Conservation (phyloP, 2,888 invertebrate species). For the Standfussiana lucernea region DNA sequence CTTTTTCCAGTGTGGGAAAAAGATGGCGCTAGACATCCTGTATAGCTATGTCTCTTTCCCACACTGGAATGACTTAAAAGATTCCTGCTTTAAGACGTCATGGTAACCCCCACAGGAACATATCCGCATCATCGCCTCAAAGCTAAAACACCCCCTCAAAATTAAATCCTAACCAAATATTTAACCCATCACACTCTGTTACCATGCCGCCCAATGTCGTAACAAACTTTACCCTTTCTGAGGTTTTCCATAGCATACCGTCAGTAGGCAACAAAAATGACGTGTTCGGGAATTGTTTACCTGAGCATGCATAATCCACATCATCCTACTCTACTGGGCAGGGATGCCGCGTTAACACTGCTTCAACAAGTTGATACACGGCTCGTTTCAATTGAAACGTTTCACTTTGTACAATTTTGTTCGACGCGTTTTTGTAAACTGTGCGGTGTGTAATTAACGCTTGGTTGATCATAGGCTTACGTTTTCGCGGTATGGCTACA, state of each 20-base stretch:
- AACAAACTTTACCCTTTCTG: conserved; percentile 25
- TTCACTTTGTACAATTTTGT: conserved; percentile 38
- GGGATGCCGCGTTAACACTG: conserved; percentile 26
- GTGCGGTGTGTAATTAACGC: conserved; percentile 10
- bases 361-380: conserved; percentile 39
- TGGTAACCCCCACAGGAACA: no score
- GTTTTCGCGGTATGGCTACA: neutral
- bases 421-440: conserved; percentile 10
- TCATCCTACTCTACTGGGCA: conserved; percentile 68
- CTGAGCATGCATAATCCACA: conserved; percentile 73
- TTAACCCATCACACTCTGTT: conserved; percentile 1
- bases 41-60: no score
- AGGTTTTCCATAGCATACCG: conserved; percentile 16
- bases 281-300: conserved; percentile 54
- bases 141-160: neutral
- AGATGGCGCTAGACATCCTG: no score
- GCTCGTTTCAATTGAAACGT: conserved; percentile 35
- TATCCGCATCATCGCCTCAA: neutral
- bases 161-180: conserved; percentile 9
- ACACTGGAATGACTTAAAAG: no score
- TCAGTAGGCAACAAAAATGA: conserved; percentile 35
- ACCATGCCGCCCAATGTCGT: conserved; percentile 2
- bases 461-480: conserved; percentile 18
- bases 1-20: no score
- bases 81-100: no score